Evolutionary conservation across 2,888 invertebrate species (phyloP), one percentile per base, ranked within the genome.

Genomic region (Nemotelus nigrinus): DNA sequence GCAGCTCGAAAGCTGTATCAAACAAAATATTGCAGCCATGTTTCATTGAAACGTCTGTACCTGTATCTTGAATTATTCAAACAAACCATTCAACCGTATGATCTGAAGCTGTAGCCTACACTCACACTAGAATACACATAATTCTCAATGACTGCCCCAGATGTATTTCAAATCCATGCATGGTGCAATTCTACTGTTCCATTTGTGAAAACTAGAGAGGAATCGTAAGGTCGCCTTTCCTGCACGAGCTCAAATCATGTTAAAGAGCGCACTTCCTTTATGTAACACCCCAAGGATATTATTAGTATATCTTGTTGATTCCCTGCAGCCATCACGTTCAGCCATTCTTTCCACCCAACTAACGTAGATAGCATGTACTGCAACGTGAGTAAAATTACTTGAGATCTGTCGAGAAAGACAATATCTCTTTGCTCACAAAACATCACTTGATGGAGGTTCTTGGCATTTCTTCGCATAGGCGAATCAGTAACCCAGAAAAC

Each of bases 361-460:
- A 8, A 63, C 43, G 63, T 41, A 63, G 8, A 43, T 25, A 43
- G 4, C 10, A 41, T 63, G 63, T 43, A 63, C 41, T 41, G 43
- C 39, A 63, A 63, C 63, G 63, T 63, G 63, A 63, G 43, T 41
- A 63, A 63, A 63, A 43, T 63, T 39, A 63, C 63, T 6, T 41
- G 41, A 43, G 43, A 41, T 41, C 41, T 8, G 8, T 41, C 39
- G 41, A 6, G 41, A 10, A 63, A 63, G 39, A 63, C 63, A 63
- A 63, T 63, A 43, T 43, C 43, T 43, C 39, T 63, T 7, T 43
- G 8, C 43, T 41, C 63, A 63, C 25, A 43, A 41, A 6, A 41
- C 39, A 10, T 50, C 50, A 50, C 6, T 8, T 50, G 50, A 8
- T 7, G 8, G 50, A 8, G 8, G 8, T 8, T 5, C 50, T 50